phyloP scores from a whole-genome alignment of 2,797 vertebrate genomes.

The Vipera latastei region DNA sequence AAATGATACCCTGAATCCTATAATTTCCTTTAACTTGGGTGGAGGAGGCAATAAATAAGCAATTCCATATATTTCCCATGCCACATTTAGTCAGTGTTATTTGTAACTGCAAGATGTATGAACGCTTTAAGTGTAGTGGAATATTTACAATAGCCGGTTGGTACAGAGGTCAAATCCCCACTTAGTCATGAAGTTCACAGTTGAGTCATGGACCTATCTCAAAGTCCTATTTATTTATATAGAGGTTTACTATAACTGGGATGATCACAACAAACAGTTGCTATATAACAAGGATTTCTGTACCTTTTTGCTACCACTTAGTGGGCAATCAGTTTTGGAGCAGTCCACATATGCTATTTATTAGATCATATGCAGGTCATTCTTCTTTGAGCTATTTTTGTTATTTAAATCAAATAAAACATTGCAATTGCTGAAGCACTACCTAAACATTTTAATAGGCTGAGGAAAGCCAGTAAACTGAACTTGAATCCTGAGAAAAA shows the following conservation, averaged over 20 bases:
- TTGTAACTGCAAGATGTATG: not conserved
- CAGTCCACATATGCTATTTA: not conserved
- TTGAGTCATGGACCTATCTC: not conserved
- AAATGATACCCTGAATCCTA: not conserved
- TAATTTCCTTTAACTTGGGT: not conserved
- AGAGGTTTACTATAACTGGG: not conserved
- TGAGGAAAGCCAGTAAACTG: not conserved
- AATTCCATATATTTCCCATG: not conserved
- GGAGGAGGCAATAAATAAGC: not conserved
- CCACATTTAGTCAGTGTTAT: not conserved
- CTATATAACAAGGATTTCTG: not conserved
- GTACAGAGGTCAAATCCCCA: not conserved
- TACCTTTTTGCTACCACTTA: not conserved
- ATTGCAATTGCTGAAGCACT: not conserved
- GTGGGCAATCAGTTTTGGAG: not conserved
- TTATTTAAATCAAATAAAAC: not conserved
- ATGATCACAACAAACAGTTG: not conserved
- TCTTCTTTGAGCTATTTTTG: not conserved
- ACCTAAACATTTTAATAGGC: not conserved
- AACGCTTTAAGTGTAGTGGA: not conserved
- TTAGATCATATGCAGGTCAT: not conserved
- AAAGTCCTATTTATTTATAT: not conserved
- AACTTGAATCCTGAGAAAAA: not conserved
- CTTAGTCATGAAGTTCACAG: not conserved
- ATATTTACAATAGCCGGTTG: not conserved